Evolutionary conservation across 1,140 invertebrate species (phyloP).

Genomic region (Drosophila jambulina): DNA sequence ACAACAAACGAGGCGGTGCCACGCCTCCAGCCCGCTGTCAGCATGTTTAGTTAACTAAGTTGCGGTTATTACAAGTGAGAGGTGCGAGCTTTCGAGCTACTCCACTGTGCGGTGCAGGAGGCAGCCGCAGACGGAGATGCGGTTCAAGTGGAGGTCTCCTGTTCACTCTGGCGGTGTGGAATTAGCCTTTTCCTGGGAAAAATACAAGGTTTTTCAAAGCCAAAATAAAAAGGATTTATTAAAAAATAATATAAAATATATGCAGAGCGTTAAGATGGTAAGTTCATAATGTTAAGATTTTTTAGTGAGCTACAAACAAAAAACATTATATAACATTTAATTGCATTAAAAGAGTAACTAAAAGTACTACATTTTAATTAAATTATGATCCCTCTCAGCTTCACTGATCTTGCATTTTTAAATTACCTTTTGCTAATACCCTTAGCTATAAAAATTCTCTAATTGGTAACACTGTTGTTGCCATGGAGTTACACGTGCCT

Average conservation of each 20-base stretch:
- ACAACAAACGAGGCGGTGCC: conserved; percentile 46
- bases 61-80: conserved; percentile 78
- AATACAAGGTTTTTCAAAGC: background rate
- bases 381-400: background rate
- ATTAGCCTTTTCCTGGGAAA: background rate
- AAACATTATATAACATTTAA: background rate
- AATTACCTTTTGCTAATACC: background rate
- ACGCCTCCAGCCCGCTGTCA: conserved; percentile 58
- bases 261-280: no score
- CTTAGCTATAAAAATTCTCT: background rate
- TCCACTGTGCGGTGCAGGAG: conserved; percentile 4
- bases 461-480: conserved; percentile 17
- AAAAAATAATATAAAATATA: background rate
- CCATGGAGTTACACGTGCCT: conserved; percentile 42
- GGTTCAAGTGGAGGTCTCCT: conserved; percentile 1
- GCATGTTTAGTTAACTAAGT: conserved; percentile 83
- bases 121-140: conserved; percentile 13
- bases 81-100: conserved; percentile 28
- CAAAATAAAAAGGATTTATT: background rate
- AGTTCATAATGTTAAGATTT: background rate
- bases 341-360: background rate
- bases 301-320: background rate
- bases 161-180: background rate
- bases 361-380: background rate
- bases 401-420: background rate